Base-by-base conservation (phyloP, 2,888 invertebrate genomes). In the Tinea pellionella region DNA sequence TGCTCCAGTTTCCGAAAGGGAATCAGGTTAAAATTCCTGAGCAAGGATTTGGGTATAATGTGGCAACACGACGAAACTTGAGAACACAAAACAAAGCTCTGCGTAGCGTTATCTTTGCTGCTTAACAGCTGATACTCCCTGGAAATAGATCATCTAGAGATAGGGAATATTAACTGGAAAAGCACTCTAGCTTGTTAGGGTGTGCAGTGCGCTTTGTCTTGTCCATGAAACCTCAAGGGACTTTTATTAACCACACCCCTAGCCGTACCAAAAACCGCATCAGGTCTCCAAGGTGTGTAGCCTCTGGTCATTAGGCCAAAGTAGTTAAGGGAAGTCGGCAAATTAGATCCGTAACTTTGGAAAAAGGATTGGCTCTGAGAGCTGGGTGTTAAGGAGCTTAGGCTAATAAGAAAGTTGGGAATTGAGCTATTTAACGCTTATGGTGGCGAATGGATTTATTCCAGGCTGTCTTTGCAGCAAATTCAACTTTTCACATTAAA, bases 311-410 rank as follows among this genome's bases (percentile, higher is more conserved):
- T 88, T 89, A 86, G 89, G 90, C 83, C 88, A 90, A 91, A 89
- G 89, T 89, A 89, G 89, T 86, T 89, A 90, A 90, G 89, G 89
- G 89, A 90, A 90, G 89, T 90, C 89, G 89, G 89, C 90, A 91
- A 91, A 89, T 84, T 89, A 80, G 89, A 90, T 88, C 87, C 84
- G 87, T 87, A 88, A 88, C 88, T 87, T 90, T 89, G 90, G 90
- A 87, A 90, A 81, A 91, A 91, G 90, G 90, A 91, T 91, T 91
- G 91, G 90, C 90, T 91, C 90, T 91, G 90, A 90, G 89, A 89
- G 88, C 88, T 84, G 89, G 88, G 90, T 24, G 24, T 6, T 3
- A 3, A 24, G 24, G 24, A 6, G 3, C 24, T 24, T 3, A 24
- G 2, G 2, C 24, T 24, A 24, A 24, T 2, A 24, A 24, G 81